Evolutionary conservation across 2,797 vertebrate species (phyloP).

Genomic region (Catamblyrhynchus diadema): DNA sequence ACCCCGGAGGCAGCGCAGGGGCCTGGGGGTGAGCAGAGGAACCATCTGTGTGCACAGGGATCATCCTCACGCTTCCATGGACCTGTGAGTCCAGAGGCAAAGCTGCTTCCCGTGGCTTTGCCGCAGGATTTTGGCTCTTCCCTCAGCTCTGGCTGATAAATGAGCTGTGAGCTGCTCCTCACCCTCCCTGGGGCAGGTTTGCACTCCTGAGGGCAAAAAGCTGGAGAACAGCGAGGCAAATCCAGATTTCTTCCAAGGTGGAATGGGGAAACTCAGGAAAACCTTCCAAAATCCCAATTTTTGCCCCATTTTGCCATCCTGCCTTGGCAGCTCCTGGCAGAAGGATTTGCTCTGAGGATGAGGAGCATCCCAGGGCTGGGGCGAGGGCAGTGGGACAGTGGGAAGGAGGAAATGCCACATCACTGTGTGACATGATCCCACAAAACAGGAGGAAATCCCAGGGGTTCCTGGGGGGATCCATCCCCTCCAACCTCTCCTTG

Average conservation of each 20-base stretch:
- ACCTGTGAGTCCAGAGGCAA: not conserved
- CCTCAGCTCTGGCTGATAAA: not conserved
- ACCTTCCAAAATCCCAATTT: not conserved
- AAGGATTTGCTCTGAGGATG: not conserved
- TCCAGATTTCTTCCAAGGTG: not conserved
- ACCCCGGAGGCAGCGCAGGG: accelerated
- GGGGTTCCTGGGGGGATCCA: accelerated
- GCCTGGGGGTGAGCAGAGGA: not conserved
- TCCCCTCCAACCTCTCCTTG: accelerated
- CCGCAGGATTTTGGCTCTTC: not conserved
- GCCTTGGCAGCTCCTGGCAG: not conserved
- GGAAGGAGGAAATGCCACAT: not conserved
- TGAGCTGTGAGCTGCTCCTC: not conserved
- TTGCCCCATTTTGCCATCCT: accelerated
- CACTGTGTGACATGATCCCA: accelerated
- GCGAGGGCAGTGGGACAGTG: accelerated
- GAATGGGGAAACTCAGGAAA: not conserved
- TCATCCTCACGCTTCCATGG: not conserved
- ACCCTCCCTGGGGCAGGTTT: not conserved
- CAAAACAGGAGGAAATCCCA: accelerated
- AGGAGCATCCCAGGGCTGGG: not conserved
- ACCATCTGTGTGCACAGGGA: accelerated
- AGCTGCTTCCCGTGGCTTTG: not conserved
- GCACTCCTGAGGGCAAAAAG: not conserved
- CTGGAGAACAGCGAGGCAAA: accelerated